Base-by-base conservation (phyloP, 1,140 invertebrate species). In the Spodoptera frugiperda region DNA sequence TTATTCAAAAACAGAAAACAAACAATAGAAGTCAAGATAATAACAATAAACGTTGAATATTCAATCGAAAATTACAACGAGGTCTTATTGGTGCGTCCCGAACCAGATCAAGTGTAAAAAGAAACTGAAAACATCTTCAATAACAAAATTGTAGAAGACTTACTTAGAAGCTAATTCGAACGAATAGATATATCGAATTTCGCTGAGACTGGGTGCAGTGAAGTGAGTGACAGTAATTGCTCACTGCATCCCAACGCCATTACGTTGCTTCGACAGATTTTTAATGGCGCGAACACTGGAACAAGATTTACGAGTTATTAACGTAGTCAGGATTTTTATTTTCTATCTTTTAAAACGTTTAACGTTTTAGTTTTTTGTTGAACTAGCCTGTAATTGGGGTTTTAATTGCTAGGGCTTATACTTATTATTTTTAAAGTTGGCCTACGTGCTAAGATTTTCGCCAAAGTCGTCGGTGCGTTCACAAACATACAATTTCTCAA, bases 171-270 rank as follows among this genome's bases (percentile, higher is more conserved):
- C 67, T 71, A 79, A 72, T 72, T 72, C 49, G 54, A 33, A 12
- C 12, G 70, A 72, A 72, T 55, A 55, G 61, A 77, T 59, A 73
- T 67, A 80, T 61, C 70, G 71, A 74, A 73, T 78, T 74, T 73
- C 44, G 30, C 63, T 33, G 53, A 57, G 48, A 39, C 61, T 21
- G 17, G 39, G 54, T 75, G 71, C 76, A 74, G 17, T 71, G 30
- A 48, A 30, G 54, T 78, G 76, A 82, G 79, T 75, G 78, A 82
- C 81, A 82, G 76, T 82, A 80, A 82, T 82, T 82, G 78, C 76
- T 81, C 30, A 19, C 33, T 73, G 53, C 59, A 54, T 55, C 71
- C 63, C 51, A 55, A 12, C 55, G 71, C 71, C 71, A 73, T 73
- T 73, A 73, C 71, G 71, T 59, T n/a, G 54, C 71, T 73, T 73